These are phyloP conservation scores for Dendronephthya gigantea DNA, from an alignment of 64 coral and sea anemone species.

Conservation along the genomic window DNA sequence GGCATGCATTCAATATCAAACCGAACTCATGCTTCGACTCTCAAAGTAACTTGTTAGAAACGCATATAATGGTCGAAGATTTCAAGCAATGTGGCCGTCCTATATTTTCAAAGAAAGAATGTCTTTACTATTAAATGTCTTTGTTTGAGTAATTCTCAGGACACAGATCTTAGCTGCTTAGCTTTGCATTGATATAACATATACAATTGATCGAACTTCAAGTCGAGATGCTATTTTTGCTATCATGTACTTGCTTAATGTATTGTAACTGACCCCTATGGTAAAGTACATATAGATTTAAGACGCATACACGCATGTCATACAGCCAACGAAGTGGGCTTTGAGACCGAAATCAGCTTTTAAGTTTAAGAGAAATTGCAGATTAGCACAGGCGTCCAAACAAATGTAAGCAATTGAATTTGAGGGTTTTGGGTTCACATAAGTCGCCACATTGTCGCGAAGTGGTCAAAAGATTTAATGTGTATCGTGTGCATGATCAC, in stretches of 20 bases:
- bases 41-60: neutral
- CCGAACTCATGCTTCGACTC: neutral
- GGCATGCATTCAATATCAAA: neutral
- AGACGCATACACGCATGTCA: too few species aligned
- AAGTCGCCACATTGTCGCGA: neutral
- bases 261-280: neutral
- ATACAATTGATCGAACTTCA: too few species aligned
- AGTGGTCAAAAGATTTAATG: neutral
- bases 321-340: too few species aligned
- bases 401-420: neutral
- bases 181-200: neutral
- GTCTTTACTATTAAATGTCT: neutral
- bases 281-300: too few species aligned
- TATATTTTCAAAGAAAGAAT: neutral
- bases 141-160: neutral
- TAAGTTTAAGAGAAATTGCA: neutral
- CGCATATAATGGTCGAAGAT: neutral
- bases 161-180: neutral
- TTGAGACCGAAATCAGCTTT: too few species aligned
- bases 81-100: neutral
- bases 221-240: too few species aligned
- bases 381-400: neutral
- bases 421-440: neutral
- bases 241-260: neutral
- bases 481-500: too few species aligned